phyloP scores from a whole-genome alignment of 2,113 vertebrate genomes.

The Pterocles burchelli region DNA sequence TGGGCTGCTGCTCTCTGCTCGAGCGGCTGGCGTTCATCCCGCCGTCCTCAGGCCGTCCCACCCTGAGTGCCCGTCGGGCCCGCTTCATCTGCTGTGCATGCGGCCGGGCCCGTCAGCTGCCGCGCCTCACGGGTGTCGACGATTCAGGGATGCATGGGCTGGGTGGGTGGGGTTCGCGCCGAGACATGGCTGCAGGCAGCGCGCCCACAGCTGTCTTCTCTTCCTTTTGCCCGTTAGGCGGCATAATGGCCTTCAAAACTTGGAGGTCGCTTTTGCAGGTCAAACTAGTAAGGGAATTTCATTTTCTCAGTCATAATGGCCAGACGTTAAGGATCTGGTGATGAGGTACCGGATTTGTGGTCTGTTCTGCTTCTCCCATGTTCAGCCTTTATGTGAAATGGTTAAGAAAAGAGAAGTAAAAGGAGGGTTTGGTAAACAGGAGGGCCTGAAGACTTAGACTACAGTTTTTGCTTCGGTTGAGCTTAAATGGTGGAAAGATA shows the following conservation, averaged over 20 bases:
- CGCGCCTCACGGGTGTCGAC: too few relatives aligned
- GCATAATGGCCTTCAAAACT: too few relatives aligned
- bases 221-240: too few relatives aligned
- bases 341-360: too few relatives aligned
- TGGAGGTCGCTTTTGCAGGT: accelerated
- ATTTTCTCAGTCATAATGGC: neutral
- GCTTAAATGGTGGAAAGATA: neutral
- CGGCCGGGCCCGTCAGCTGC: neutral
- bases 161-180: too few relatives aligned
- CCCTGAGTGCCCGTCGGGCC: too few relatives aligned
- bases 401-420: neutral
- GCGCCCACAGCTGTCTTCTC: too few relatives aligned
- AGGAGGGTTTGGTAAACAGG: neutral
- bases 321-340: accelerated
- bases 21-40: neutral
- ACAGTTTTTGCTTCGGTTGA: neutral
- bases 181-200: neutral
- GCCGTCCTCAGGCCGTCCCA: neutral
- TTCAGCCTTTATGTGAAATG: neutral
- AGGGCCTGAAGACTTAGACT: neutral
- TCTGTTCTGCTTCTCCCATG: accelerated
- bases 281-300: accelerated
- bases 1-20: too few relatives aligned
- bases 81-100: neutral
- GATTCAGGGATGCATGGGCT: neutral